Conservation (phyloP, 1,140 invertebrate species). For the Microplitis mediator region DNA sequence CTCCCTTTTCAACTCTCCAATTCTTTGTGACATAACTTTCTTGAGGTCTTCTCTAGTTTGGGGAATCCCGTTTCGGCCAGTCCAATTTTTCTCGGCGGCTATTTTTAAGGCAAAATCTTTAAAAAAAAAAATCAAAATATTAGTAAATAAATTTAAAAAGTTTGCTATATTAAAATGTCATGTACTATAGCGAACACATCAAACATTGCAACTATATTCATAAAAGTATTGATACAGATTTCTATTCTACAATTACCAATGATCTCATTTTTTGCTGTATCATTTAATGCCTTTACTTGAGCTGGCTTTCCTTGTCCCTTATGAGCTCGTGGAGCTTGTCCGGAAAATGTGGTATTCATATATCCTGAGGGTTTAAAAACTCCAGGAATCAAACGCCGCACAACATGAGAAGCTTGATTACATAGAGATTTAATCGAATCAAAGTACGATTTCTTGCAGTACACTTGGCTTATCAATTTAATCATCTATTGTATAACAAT, state of each 20-base stretch:
- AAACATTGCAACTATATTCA: background rate
- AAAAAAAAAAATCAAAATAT: background rate
- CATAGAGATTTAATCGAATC: no score
- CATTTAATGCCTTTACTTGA: background rate
- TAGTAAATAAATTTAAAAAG: background rate
- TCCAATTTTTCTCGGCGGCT: background rate
- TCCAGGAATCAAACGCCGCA: no score
- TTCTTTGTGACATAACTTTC: background rate
- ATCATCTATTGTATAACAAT: no score
- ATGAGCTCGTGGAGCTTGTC: no score
- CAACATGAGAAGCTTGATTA: no score
- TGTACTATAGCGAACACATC: no score
- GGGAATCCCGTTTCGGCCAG: background rate
- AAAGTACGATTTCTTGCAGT: no score
- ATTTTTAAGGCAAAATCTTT: background rate
- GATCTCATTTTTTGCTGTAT: background rate
- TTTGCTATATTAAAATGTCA: background rate
- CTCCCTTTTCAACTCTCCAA: background rate
- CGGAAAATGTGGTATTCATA: no score
- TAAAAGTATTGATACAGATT: background rate
- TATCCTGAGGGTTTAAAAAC: no score
- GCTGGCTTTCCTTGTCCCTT: background rate
- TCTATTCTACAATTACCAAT: background rate
- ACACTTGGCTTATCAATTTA: no score
- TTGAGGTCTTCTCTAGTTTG: slow-evolving; percentile 2